phyloP scores from a whole-genome alignment of 1,140 invertebrate genomes.

The Drosophila navojoa region DNA sequence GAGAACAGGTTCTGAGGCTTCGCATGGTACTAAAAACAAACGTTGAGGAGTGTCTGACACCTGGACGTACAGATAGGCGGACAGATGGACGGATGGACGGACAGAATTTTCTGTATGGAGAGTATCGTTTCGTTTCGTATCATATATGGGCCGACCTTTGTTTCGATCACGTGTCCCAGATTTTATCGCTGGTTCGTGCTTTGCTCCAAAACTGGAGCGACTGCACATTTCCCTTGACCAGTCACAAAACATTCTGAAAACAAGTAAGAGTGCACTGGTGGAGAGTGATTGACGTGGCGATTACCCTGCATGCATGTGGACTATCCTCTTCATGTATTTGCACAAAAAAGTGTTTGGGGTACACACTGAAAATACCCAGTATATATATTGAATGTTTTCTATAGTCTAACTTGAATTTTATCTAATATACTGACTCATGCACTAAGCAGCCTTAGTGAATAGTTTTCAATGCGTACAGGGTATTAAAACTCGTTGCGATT shows the following conservation, averaged over 20 bases:
- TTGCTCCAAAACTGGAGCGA: conserved; percentile 19
- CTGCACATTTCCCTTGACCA: conserved; percentile 22
- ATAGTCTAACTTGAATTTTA: no score
- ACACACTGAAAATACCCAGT: no score
- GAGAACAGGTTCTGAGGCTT: conserved; percentile 45
- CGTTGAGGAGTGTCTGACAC: conserved; percentile 11
- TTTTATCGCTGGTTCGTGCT: conserved; percentile 24
- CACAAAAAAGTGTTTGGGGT: no score
- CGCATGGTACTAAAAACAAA: conserved; percentile 23
- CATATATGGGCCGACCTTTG: conserved; percentile 42
- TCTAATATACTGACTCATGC: no score
- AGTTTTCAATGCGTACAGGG: conserved; percentile 1
- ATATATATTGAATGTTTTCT: no score
- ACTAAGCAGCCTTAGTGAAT: background rate
- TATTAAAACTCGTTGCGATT: conserved; percentile 25
- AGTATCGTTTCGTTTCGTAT: no score
- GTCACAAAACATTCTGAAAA: conserved; percentile 9
- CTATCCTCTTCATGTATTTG: no score
- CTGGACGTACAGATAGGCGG: no score
- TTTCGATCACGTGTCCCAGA: conserved; percentile 35
- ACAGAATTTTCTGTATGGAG: background rate
- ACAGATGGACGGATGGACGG: no score
- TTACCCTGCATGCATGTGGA: background rate
- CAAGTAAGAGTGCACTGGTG: background rate
- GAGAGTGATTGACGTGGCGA: background rate